Evolutionary conservation across 2,888 invertebrate species (phyloP).

Genomic region (Phymatocera aterrima): DNA sequence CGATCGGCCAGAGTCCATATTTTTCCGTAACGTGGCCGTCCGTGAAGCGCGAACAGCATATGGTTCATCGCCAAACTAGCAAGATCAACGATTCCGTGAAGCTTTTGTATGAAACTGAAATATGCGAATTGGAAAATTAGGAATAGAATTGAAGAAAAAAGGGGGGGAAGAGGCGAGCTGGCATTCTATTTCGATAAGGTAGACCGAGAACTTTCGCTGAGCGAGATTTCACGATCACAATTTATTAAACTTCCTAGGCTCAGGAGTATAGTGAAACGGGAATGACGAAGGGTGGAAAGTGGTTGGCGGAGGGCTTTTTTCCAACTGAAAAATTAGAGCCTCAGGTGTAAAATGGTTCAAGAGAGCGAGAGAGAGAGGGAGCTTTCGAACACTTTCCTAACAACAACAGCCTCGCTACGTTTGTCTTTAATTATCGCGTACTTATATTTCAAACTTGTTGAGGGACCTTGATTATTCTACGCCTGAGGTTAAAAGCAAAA

Average conservation of each 20-base stretch:
- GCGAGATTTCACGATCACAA: constrained; percentile 25
- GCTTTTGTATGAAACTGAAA: background rate
- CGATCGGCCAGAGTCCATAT: background rate
- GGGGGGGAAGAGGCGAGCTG: background rate
- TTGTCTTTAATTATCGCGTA: constrained; percentile 32
- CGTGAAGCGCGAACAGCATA: background rate
- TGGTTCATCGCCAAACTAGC: background rate
- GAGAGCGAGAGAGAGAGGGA: constrained; percentile 46
- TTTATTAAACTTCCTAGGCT: constrained; percentile 28
- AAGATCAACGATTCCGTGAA: background rate
- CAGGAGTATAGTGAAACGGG: constrained; percentile 1
- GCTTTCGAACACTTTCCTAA: constrained; percentile 5
- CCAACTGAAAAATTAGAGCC: constrained; percentile 23
- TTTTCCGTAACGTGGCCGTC: background rate
- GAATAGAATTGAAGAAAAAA: background rate
- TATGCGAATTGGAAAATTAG: background rate
- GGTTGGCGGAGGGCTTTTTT: background rate
- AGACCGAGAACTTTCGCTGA: constrained; percentile 13
- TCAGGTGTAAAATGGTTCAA: background rate
- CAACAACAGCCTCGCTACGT: constrained; percentile 33
- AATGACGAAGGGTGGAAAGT: constrained; percentile 27
- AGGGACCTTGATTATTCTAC: constrained; percentile 28
- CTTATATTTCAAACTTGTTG: constrained; percentile 18
- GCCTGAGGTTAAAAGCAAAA: background rate
- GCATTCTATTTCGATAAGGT: constrained; percentile 28